Percentiles rank a stretch among this genome's conserved stretches.
These are phyloP conservation scores for Quadroppia sp. DNA, from an alignment of 2,888 invertebrate species.

Conservation along the genomic window DNA sequence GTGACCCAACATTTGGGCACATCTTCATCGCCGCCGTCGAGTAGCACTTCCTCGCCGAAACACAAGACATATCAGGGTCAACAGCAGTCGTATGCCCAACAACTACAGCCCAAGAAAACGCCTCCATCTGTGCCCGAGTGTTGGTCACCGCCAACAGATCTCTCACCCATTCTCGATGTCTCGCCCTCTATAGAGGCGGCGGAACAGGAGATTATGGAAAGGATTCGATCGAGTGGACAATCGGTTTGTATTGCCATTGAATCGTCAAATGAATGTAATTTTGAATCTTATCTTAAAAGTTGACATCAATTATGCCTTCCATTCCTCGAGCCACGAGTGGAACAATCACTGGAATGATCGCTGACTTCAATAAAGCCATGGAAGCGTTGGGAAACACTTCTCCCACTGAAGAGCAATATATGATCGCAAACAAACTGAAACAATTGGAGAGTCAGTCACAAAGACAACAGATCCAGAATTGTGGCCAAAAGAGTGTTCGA, in stretches of 20 bases:
- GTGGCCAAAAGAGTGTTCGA: neutral
- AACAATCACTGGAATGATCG: constrained; percentile 49
- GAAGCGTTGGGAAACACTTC: constrained; percentile 46
- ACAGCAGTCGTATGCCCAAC: constrained; percentile 30
- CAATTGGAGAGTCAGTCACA: constrained; percentile 26
- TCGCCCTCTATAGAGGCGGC: constrained; percentile 55
- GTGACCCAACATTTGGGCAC: constrained; percentile 34
- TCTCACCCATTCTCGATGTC: constrained; percentile 56
- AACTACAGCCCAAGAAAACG: constrained; percentile 17
- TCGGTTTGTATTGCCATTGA: constrained; percentile 10
- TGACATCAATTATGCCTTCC: constrained; percentile 11
- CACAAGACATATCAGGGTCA: constrained; percentile 13
- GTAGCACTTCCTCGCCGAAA: constrained; percentile 25
- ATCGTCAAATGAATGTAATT: neutral
- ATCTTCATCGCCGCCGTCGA: constrained; percentile 1
- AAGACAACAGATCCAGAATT: neutral
- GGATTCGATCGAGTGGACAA: constrained; percentile 23
- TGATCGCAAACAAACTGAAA: constrained; percentile 3
- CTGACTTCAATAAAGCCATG: constrained; percentile 48
- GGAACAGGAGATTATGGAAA: constrained; percentile 50
- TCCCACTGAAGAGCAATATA: constrained; percentile 44
- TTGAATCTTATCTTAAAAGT: neutral
- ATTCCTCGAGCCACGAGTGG: constrained; percentile 47
- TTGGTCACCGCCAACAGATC: constrained; percentile 55
- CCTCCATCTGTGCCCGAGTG: constrained; percentile 24